These are phyloP conservation scores for Drosophila pullipes DNA, from an alignment of 2,888 invertebrate species.

Conservation along the genomic window DNA sequence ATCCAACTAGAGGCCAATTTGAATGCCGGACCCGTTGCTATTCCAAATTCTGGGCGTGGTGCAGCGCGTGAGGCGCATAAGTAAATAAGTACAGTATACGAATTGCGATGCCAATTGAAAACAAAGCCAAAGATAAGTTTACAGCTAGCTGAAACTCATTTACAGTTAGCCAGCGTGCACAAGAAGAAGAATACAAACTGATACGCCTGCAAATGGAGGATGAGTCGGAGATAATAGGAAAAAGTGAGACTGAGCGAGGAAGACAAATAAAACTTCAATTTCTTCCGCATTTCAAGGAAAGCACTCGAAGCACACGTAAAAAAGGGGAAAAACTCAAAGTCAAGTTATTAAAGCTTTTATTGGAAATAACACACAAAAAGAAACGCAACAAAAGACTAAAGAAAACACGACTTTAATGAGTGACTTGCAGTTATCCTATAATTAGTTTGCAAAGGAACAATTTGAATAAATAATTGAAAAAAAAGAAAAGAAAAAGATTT, in stretches of 20 bases:
- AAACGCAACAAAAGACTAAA: constrained; percentile 11
- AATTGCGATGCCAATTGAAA: constrained; percentile 68
- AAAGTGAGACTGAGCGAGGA: neutral
- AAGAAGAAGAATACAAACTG: constrained; percentile 5
- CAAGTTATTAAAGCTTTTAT: constrained; percentile 41
- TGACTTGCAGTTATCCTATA: neutral
- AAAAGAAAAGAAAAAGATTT: neutral
- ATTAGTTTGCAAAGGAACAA: neutral
- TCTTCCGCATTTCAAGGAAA: constrained; percentile 33
- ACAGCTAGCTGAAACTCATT: constrained; percentile 63
- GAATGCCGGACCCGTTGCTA: constrained; percentile 28
- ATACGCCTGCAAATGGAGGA: constrained; percentile 5
- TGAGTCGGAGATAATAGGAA: constrained; percentile 1
- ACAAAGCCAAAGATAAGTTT: constrained; percentile 64
- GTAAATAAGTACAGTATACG: constrained; percentile 40
- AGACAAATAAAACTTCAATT: constrained; percentile 57
- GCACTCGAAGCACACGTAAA: constrained; percentile 40
- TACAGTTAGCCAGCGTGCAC: constrained; percentile 35
- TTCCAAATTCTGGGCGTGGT: constrained; percentile 11
- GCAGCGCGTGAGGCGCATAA: constrained; percentile 67
- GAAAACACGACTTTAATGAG: neutral
- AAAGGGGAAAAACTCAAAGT: constrained; percentile 38
- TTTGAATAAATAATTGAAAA: neutral
- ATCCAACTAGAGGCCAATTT: constrained; percentile 41
- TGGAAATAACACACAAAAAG: constrained; percentile 38